Evolutionary conservation across 2,888 invertebrate species (phyloP).

Genomic region (Lumbricus terrestris): DNA sequence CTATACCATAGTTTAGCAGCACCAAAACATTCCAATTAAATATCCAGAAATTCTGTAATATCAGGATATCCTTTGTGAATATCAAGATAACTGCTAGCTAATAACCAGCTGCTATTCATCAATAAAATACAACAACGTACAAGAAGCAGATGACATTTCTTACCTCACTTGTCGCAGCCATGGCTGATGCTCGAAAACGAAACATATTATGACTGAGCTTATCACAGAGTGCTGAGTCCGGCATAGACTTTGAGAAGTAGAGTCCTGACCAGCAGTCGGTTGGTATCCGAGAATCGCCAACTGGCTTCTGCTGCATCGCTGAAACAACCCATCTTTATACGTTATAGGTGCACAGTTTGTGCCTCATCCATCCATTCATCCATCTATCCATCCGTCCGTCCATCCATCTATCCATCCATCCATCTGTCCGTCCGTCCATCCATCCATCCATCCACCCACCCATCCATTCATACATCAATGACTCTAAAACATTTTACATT

Average conservation of each 20-base stretch:
- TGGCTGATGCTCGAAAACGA: conserved; percentile 43
- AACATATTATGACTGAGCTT: conserved; percentile 45
- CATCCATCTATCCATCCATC: too few species aligned
- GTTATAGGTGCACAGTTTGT: too few species aligned
- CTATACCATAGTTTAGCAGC: neutral
- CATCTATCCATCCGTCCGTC: too few species aligned
- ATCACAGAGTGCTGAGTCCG: conserved; percentile 61
- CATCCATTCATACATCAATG: too few species aligned
- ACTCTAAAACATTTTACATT: neutral
- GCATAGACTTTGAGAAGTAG: conserved; percentile 86
- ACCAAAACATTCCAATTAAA: neutral
- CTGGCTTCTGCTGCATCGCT: conserved; percentile 70
- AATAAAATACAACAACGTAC: neutral
- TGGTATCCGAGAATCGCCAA: conserved; percentile 71
- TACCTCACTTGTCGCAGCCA: conserved; percentile 53
- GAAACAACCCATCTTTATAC: conserved; percentile 8
- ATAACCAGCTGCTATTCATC: neutral
- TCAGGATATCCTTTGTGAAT: neutral
- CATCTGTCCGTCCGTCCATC: too few species aligned
- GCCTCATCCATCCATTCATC: too few species aligned
- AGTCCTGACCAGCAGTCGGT: conserved; percentile 82
- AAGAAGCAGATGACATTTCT: neutral
- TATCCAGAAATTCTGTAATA: too few species aligned
- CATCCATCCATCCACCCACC: too few species aligned
- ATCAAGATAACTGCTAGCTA: neutral